Percentiles rank a stretch among this genome's conserved stretches.
phyloP scores from a whole-genome alignment of 1,140 invertebrate genomes.

The Paraescarpia echinospica region DNA sequence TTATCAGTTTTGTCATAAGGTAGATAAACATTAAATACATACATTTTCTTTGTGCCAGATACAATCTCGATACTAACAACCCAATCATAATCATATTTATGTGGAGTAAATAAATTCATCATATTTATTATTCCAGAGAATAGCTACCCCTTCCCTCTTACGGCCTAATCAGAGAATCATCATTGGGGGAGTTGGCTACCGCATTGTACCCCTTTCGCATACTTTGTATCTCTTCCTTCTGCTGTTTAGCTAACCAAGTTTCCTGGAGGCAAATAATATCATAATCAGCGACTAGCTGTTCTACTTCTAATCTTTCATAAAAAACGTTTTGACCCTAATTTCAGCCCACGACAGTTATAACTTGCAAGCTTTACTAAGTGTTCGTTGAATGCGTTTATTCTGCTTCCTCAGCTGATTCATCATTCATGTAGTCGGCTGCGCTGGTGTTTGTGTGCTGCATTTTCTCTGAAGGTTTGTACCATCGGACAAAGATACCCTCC shows the following conservation, averaged over 20 bases:
- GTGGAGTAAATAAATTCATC: slow-evolving; percentile 20
- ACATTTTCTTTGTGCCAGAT: slow-evolving; percentile 14
- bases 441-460: not conserved
- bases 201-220: not conserved
- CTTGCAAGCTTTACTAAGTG: slow-evolving; percentile 6
- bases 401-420: not conserved
- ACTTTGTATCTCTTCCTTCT: not conserved
- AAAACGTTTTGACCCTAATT: not conserved
- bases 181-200: slow-evolving; percentile 12
- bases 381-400: not conserved
- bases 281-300: not conserved
- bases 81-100: slow-evolving; percentile 18
- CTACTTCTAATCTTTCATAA: not conserved
- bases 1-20: slow-evolving; percentile 11
- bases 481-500: slow-evolving; percentile 12
- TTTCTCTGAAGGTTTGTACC: slow-evolving; percentile 8
- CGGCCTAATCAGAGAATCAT: too few species aligned
- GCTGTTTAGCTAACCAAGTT: slow-evolving; percentile 7
- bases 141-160: too few species aligned
- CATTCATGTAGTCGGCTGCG: not conserved
- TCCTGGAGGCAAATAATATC: not conserved
- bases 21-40: slow-evolving; percentile 20
- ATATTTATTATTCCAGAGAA: too few species aligned
- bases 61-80: not conserved
- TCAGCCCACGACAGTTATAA: slow-evolving; percentile 7